These are phyloP conservation scores for Adelognathus sp. DNA, from an alignment of 2,888 invertebrate species.

Conservation along the genomic window DNA sequence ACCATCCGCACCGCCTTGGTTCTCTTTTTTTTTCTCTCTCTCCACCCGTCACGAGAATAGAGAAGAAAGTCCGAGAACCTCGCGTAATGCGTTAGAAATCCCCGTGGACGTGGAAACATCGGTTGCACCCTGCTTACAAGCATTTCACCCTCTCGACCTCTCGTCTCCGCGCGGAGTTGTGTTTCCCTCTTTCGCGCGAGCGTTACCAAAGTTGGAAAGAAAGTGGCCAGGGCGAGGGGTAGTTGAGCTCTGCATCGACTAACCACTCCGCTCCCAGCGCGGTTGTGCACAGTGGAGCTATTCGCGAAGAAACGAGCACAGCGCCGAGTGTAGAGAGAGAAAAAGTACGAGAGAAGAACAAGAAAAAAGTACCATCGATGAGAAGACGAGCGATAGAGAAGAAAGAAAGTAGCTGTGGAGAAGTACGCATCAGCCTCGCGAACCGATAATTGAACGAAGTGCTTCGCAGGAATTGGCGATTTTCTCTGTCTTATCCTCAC, in stretches of 20 bases:
- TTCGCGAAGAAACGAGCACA: slow-evolving; percentile 24
- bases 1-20: slow-evolving; percentile 1
- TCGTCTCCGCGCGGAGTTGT: not conserved
- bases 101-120: slow-evolving; percentile 66
- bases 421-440: slow-evolving; percentile 48
- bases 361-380: slow-evolving; percentile 10
- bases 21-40: not conserved
- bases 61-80: slow-evolving; percentile 34
- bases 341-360: slow-evolving; percentile 28
- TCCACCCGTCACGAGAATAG: not conserved
- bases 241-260: slow-evolving; percentile 20
- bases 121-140: slow-evolving; percentile 49
- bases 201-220: slow-evolving; percentile 39
- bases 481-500: slow-evolving; percentile 54
- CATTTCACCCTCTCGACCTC: slow-evolving; percentile 21
- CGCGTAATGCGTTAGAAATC: slow-evolving; percentile 73
- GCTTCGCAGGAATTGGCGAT: slow-evolving; percentile 62
- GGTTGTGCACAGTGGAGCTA: not conserved
- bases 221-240: slow-evolving; percentile 34
- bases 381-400: not conserved
- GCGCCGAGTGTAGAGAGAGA: slow-evolving; percentile 40
- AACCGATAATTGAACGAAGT: slow-evolving; percentile 74
- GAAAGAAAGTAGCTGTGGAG: slow-evolving; percentile 54
- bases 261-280: slow-evolving; percentile 26
- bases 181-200: not conserved